Percentiles rank a stretch among this genome's conserved stretches.
Evolutionary conservation across 1,140 invertebrate genomes (phyloP).

Genomic region (Platorchestia sp.): DNA sequence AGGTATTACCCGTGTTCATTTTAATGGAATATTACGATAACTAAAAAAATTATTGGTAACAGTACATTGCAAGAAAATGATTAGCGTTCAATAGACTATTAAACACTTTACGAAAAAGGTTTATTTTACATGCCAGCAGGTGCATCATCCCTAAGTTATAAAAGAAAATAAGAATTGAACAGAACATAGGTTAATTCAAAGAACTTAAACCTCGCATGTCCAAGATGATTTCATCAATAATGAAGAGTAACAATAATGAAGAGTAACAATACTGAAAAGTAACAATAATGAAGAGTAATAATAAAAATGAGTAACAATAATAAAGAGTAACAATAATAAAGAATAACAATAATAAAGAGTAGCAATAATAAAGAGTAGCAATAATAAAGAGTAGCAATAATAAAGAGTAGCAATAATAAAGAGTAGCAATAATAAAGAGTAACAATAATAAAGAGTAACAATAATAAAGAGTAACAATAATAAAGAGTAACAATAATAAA

Average conservation of each 20-base stretch:
- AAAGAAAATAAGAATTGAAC: neutral
- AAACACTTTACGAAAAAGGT: neutral
- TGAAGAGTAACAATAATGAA: slow-evolving; percentile 5
- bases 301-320: too few species aligned
- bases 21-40: neutral
- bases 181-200: neutral
- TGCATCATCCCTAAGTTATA: neutral
- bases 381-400: too few species aligned
- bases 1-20: too few species aligned
- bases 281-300: slow-evolving; percentile 27
- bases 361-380: too few species aligned
- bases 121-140: neutral
- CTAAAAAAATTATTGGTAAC: neutral
- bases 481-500: too few species aligned
- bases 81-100: neutral
- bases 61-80: neutral
- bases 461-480: too few species aligned
- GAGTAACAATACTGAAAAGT: slow-evolving; percentile 9
- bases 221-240: neutral
- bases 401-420: too few species aligned
- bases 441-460: too few species aligned
- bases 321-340: too few species aligned
- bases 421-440: too few species aligned
- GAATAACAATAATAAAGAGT: too few species aligned
- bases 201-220: neutral